Evolutionary conservation across 2,888 invertebrate genomes (phyloP).

Genomic region (Perithous albicinctus): DNA sequence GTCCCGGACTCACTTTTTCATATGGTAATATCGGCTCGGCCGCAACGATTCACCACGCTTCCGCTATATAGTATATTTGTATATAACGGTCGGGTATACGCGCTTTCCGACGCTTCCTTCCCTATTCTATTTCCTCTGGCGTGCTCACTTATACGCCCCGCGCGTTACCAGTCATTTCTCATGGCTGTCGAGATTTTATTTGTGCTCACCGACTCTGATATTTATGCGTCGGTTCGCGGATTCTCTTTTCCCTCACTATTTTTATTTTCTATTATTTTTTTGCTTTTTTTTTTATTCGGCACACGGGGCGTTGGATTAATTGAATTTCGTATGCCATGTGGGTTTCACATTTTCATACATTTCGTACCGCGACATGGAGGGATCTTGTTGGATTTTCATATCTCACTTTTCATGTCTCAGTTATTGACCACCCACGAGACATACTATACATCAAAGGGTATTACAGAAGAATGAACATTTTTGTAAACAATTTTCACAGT

Average conservation of each 20-base stretch:
- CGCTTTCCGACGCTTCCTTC: slow-evolving; percentile 26
- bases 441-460: background rate
- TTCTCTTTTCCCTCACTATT: slow-evolving; percentile 10
- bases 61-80: background rate
- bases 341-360: slow-evolving; percentile 22
- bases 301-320: slow-evolving; percentile 31
- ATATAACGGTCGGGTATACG: background rate
- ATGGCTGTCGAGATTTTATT: slow-evolving; percentile 59
- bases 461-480: background rate
- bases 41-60: slow-evolving; percentile 40
- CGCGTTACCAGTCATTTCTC: slow-evolving; percentile 46
- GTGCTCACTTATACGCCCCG: slow-evolving; percentile 45
- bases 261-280: slow-evolving; percentile 29
- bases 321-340: slow-evolving; percentile 25
- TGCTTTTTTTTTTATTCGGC: slow-evolving; percentile 3
- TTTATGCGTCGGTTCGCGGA: slow-evolving; percentile 24
- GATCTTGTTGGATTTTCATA: background rate
- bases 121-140: slow-evolving; percentile 45
- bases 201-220: slow-evolving; percentile 43
- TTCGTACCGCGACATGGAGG: background rate
- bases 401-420: background rate
- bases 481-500: background rate
- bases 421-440: background rate
- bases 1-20: slow-evolving; percentile 48
- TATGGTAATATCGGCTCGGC: slow-evolving; percentile 59